Percentiles rank a stretch among this genome's conserved stretches.
phyloP scores from a whole-genome alignment of 2,113 vertebrate genomes.

The Leptosomus discolor region DNA sequence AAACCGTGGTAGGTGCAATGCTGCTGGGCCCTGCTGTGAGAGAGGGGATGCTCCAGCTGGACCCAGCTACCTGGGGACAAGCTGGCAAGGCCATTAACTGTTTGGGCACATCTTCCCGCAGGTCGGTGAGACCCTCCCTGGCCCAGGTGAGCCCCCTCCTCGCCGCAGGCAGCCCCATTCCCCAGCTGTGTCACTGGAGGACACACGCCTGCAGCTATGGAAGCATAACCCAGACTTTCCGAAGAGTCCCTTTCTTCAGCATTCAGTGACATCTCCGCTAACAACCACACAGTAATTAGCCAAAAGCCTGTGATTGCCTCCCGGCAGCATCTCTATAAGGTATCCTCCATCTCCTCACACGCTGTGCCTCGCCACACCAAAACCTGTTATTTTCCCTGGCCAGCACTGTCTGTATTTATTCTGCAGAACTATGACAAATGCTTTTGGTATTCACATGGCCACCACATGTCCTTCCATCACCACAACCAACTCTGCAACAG shows the following conservation, averaged over 20 bases:
- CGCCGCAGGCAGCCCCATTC: neutral
- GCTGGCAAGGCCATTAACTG: accelerated
- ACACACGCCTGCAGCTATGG: neutral
- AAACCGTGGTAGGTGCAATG: accelerated
- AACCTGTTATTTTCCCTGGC: neutral
- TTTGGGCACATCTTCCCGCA: neutral
- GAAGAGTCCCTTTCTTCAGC: neutral
- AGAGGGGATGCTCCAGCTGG: neutral
- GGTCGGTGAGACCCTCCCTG: neutral
- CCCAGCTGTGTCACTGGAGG: neutral
- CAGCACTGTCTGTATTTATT: neutral
- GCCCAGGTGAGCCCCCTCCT: neutral
- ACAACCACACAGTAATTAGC: accelerated
- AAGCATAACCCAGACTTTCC: neutral
- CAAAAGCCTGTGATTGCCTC: neutral
- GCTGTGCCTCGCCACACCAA: neutral
- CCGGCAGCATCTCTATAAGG: accelerated
- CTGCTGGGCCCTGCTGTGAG: accelerated
- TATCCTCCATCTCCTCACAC: neutral
- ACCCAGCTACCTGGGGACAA: neutral
- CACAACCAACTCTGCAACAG: neutral
- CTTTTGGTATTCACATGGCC: neutral
- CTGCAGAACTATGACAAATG: neutral
- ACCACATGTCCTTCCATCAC: neutral
- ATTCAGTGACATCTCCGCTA: neutral